Conservation (phyloP, 1,140 invertebrate species). For the Brachionus angularis region DNA sequence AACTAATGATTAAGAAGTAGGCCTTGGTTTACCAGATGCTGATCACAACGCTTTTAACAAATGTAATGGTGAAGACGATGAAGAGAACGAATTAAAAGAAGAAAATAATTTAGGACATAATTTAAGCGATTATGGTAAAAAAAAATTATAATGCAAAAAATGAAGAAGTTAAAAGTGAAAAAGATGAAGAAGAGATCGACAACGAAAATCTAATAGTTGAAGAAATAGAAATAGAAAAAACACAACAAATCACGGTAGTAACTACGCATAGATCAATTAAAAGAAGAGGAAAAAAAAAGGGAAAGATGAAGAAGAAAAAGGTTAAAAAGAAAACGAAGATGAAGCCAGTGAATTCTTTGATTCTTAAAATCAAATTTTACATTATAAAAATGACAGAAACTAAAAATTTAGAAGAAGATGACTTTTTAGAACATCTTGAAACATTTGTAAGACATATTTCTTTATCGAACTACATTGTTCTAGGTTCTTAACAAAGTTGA, state of each 20-base stretch:
- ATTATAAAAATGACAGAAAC: slow-evolving; percentile 51
- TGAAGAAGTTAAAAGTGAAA: slow-evolving; percentile 48
- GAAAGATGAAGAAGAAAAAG: slow-evolving; percentile 44
- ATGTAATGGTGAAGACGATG: slow-evolving; percentile 43
- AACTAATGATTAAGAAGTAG: slow-evolving; percentile 67
- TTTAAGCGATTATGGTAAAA: slow-evolving; percentile 45
- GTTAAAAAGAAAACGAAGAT: slow-evolving; percentile 50
- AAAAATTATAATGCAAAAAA: slow-evolving; percentile 53
- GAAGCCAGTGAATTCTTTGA: slow-evolving; percentile 31
- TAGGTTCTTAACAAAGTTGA: background rate
- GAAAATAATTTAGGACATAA: slow-evolving; percentile 18
- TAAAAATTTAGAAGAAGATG: slow-evolving; percentile 49
- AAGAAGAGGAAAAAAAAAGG: slow-evolving; percentile 58
- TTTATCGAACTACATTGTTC: slow-evolving; percentile 10
- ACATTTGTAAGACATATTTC: slow-evolving; percentile 1
- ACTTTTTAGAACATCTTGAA: slow-evolving; percentile 27
- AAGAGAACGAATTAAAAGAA: slow-evolving; percentile 28
- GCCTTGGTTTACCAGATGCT: slow-evolving; percentile 47
- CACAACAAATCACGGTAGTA: slow-evolving; percentile 44
- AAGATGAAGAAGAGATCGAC: slow-evolving; percentile 51
- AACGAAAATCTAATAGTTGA: slow-evolving; percentile 46
- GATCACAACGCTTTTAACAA: slow-evolving; percentile 27
- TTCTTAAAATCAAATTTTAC: slow-evolving; percentile 35
- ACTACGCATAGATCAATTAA: too few species aligned
- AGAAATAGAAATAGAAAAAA: slow-evolving; percentile 49